These are phyloP conservation scores for Amiota communis DNA, from an alignment of 2,888 invertebrate species.

Conservation along the genomic window DNA sequence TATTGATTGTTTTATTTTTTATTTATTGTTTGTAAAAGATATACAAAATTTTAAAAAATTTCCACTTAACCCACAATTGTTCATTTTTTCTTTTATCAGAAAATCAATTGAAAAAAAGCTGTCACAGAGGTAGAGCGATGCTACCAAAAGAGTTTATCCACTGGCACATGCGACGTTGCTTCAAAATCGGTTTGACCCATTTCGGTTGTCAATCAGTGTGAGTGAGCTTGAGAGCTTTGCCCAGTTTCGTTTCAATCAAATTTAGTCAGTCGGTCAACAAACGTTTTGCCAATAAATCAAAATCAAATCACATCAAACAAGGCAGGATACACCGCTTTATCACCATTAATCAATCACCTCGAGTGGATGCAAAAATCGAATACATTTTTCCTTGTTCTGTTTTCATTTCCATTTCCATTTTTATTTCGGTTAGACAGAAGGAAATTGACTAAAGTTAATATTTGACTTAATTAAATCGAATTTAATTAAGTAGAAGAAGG, in stretches of 20 bases:
- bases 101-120: no score
- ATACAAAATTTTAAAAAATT: background rate
- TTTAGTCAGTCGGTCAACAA: conserved; percentile 38
- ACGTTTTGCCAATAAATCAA: conserved; percentile 60
- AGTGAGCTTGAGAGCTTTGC: background rate
- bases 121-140: no score
- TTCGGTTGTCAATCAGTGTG: conserved; percentile 13
- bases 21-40: background rate
- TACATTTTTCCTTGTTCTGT: background rate
- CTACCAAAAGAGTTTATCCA: no score
- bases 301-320: conserved; percentile 55
- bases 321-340: conserved; percentile 37
- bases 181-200: background rate
- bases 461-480: conserved; percentile 58
- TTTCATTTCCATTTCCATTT: no score
- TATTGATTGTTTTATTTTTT: background rate
- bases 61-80: background rate
- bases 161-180: no score
- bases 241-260: conserved; percentile 4
- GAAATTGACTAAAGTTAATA: conserved; percentile 42
- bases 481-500: conserved; percentile 49
- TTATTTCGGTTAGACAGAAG: conserved; percentile 7
- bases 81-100: background rate
- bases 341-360: conserved; percentile 47
- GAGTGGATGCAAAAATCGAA: background rate